Conservation (phyloP, 37 sponge, comb jelly and placozoan species). For the Chondrosia reniformis region DNA sequence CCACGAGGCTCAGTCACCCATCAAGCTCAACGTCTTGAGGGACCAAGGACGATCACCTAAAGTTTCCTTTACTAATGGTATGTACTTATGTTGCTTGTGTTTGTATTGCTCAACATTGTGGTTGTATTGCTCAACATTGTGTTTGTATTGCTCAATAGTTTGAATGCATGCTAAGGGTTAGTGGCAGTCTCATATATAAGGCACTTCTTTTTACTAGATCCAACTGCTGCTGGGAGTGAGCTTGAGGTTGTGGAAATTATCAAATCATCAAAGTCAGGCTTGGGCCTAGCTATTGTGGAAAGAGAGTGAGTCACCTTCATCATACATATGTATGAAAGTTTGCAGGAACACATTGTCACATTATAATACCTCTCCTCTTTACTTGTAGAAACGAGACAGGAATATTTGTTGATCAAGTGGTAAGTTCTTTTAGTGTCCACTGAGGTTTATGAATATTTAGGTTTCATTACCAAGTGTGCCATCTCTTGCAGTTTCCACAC, state of each 20-base stretch:
- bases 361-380: background rate
- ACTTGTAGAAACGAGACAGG: slow-evolving; percentile 27
- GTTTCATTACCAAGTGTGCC: background rate
- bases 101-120: background rate
- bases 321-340: background rate
- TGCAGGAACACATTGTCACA: background rate
- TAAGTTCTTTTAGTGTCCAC: background rate
- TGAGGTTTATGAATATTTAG: background rate
- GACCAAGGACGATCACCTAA: slow-evolving; percentile 9
- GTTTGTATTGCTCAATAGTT: too few relatives aligned
- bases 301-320: slow-evolving; percentile 2
- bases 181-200: background rate
- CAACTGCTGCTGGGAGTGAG: background rate
- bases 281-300: slow-evolving; percentile 65
- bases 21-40: slow-evolving; percentile 53
- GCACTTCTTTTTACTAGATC: background rate
- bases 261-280: slow-evolving; percentile 45
- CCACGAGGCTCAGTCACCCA: slow-evolving; percentile 11
- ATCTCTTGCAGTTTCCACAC: slow-evolving; percentile 5
- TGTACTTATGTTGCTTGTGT: slow-evolving; percentile 9
- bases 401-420: slow-evolving; percentile 57
- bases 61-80: slow-evolving; percentile 17
- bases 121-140: too few relatives aligned
- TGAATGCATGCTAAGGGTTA: background rate
- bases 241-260: slow-evolving; percentile 51